These are phyloP conservation scores for Bradypodion pumilum DNA, from an alignment of 2,797 vertebrate species.

Conservation along the genomic window DNA sequence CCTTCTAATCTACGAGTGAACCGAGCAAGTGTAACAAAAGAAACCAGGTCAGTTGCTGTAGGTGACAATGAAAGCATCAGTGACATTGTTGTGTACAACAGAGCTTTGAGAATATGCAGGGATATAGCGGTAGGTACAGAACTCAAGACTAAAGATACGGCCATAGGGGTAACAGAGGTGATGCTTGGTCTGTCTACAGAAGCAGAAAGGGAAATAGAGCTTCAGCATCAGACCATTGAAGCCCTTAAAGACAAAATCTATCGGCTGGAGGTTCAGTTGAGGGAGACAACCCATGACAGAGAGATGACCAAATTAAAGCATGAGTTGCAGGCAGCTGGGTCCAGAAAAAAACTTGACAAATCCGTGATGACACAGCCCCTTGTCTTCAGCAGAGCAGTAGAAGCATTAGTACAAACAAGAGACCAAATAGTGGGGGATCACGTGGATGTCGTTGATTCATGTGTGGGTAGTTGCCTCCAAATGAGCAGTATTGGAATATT, in stretches of 20 bases:
- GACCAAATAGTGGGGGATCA: slow-evolving; percentile 86
- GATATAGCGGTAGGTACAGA: slow-evolving; percentile 83
- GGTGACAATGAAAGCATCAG: slow-evolving; percentile 88
- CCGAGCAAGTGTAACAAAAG: slow-evolving; percentile 62
- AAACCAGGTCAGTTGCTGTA: slow-evolving; percentile 82
- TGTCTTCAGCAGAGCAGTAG: slow-evolving; percentile 82
- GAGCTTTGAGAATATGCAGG: slow-evolving; percentile 58
- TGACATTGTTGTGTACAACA: slow-evolving; percentile 75
- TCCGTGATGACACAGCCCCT: slow-evolving; percentile 81
- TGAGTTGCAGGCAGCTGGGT: slow-evolving; percentile 90
- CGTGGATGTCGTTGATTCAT: slow-evolving; percentile 70
- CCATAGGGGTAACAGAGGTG: slow-evolving; percentile 87
- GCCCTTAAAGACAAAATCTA: slow-evolving; percentile 94
- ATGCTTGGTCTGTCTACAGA: slow-evolving; percentile 91
- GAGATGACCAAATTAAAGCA: slow-evolving; percentile 97
- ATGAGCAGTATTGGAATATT: slow-evolving; percentile 74
- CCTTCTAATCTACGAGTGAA: slow-evolving; percentile 44
- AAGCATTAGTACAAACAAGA: slow-evolving; percentile 80
- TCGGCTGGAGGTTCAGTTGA: slow-evolving; percentile 91
- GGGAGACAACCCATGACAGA: slow-evolving; percentile 90
- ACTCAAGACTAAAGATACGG: slow-evolving; percentile 72
- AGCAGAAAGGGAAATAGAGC: slow-evolving; percentile 89
- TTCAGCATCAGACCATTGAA: slow-evolving; percentile 94
- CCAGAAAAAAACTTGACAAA: slow-evolving; percentile 89
- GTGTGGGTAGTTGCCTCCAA: slow-evolving; percentile 72